A percentile compares a stretch with the other conserved stretches of the same genome.
Evolutionary conservation across 2,888 invertebrate genomes (phyloP).

Genomic region (Timema cristinae): DNA sequence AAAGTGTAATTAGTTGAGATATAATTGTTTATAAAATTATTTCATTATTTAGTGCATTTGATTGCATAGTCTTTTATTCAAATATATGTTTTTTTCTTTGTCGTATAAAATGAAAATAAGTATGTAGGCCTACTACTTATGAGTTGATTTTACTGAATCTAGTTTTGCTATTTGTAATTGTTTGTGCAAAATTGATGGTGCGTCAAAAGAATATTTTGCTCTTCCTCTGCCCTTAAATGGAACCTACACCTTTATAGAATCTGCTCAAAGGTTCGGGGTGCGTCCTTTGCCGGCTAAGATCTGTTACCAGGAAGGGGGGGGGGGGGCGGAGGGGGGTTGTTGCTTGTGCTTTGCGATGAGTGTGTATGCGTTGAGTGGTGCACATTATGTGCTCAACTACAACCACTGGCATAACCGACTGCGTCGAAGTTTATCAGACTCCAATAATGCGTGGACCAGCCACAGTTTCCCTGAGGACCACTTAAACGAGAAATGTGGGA

Average conservation of each 20-base stretch:
- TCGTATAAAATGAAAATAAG: too few relatives aligned
- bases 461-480: too few relatives aligned
- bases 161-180: background rate
- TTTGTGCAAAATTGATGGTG: background rate
- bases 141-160: too few relatives aligned
- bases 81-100: too few relatives aligned
- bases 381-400: constrained; percentile 25
- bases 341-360: constrained; percentile 14
- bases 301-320: background rate
- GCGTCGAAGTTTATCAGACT: constrained; percentile 20
- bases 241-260: background rate
- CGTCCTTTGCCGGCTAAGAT: background rate
- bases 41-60: too few relatives aligned
- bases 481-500: too few relatives aligned
- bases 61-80: too few relatives aligned
- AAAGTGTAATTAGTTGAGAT: too few relatives aligned
- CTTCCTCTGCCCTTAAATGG: too few relatives aligned
- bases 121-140: too few relatives aligned
- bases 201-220: too few relatives aligned
- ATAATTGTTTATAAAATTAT: too few relatives aligned
- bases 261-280: background rate
- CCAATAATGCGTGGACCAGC: constrained; percentile 16
- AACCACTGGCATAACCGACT: constrained; percentile 22
- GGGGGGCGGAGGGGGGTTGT: background rate
- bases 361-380: constrained; percentile 18